Conservation (phyloP, 1,140 invertebrate species). For the Dryas iulia region DNA sequence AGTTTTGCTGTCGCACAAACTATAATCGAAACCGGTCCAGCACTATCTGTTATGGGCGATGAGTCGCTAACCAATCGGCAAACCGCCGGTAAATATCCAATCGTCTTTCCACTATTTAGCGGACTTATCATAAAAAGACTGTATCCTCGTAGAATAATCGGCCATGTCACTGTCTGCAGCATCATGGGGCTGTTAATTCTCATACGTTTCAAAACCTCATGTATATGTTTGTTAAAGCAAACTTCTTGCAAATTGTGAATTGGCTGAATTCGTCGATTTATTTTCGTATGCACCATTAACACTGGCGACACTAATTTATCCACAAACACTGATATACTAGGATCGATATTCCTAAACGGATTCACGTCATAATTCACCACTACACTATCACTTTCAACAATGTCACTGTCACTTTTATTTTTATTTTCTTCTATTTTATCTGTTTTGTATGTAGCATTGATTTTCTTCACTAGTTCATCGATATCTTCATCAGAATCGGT, state of each 20-base stretch:
- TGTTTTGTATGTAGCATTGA: slow-evolving; percentile 22
- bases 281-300: slow-evolving; percentile 67
- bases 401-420: not conserved
- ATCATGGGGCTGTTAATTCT: slow-evolving; percentile 49
- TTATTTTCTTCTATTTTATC: not conserved
- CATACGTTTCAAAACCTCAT: slow-evolving; percentile 50
- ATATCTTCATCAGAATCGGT: slow-evolving; percentile 22
- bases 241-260: slow-evolving; percentile 48
- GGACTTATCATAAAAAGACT: slow-evolving; percentile 73
- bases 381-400: not conserved
- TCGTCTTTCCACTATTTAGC: slow-evolving; percentile 74
- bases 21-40: slow-evolving; percentile 58
- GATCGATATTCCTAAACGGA: slow-evolving; percentile 62
- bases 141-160: slow-evolving; percentile 68
- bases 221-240: slow-evolving; percentile 54
- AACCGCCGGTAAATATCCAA: slow-evolving; percentile 77
- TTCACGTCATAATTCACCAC: slow-evolving; percentile 40
- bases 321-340: slow-evolving; percentile 57
- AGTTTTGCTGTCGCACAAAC: slow-evolving; percentile 64
- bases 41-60: slow-evolving; percentile 24
- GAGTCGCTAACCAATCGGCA: slow-evolving; percentile 65
- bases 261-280: slow-evolving; percentile 53
- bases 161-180: slow-evolving; percentile 76
- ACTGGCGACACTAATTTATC: slow-evolving; percentile 61
- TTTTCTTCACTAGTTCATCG: slow-evolving; percentile 23